phyloP scores from a whole-genome alignment of 2,888 invertebrate genomes.

The Crocallis elinguaria region DNA sequence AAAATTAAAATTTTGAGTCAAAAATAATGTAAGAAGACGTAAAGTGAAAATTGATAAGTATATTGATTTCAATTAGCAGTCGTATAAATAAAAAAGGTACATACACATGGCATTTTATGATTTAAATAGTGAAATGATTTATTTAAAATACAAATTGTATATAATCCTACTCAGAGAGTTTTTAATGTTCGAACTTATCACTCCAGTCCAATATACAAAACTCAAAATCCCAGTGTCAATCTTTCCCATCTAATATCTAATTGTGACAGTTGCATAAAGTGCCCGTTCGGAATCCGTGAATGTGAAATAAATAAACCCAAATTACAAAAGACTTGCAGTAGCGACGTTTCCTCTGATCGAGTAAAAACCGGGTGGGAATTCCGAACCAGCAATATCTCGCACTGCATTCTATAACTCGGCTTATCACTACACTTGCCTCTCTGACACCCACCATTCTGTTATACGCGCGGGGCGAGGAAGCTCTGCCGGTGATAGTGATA shows the following conservation, averaged over 20 bases:
- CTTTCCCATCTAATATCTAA: slow-evolving; percentile 16
- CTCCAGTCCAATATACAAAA: too few relatives aligned
- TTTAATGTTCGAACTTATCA: too few relatives aligned
- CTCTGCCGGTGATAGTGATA: slow-evolving; percentile 36
- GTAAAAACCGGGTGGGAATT: slow-evolving; percentile 61
- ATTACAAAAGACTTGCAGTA: slow-evolving; percentile 40
- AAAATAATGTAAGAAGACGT: too few relatives aligned
- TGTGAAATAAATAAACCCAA: slow-evolving; percentile 40
- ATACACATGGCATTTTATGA: too few relatives aligned
- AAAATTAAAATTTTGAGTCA: too few relatives aligned
- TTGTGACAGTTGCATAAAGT: slow-evolving; percentile 21
- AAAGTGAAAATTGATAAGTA: too few relatives aligned
- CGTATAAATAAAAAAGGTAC: too few relatives aligned
- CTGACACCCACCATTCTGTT: slow-evolving; percentile 32
- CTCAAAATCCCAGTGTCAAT: slow-evolving; percentile 21
- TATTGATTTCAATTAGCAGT: too few relatives aligned
- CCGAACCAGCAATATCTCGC: slow-evolving; percentile 37
- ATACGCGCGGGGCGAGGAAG: slow-evolving; percentile 45
- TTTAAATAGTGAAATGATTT: too few relatives aligned
- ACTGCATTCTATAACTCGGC: slow-evolving; percentile 35
- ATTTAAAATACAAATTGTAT: too few relatives aligned
- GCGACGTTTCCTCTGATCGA: slow-evolving; percentile 51
- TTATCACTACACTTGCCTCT: slow-evolving; percentile 34
- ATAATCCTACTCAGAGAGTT: too few relatives aligned
- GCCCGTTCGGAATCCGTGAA: slow-evolving; percentile 35